Percentiles rank a stretch among this genome's conserved stretches.
Conservation (phyloP, 2,888 invertebrate species). For the Xylocampa areola region DNA sequence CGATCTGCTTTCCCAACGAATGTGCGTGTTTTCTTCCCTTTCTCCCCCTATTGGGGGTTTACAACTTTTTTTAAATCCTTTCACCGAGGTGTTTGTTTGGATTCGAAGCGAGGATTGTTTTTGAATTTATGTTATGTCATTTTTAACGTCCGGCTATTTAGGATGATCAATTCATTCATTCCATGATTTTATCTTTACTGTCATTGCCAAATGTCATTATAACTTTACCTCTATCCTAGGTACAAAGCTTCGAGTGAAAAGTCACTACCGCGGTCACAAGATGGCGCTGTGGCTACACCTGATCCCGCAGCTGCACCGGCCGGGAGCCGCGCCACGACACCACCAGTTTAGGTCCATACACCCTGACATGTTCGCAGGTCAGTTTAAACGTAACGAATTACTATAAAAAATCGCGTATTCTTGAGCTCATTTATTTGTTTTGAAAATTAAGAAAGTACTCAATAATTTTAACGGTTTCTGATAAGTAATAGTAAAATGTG, state of each 20-base stretch:
- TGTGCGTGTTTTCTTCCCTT: slow-evolving; percentile 58
- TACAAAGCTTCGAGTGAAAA: slow-evolving; percentile 93
- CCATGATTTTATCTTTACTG: slow-evolving; percentile 1
- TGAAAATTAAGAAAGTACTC: no score
- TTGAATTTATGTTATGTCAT: slow-evolving; percentile 15
- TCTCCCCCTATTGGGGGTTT: slow-evolving; percentile 33
- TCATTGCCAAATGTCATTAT: background rate
- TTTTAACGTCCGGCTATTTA: no score
- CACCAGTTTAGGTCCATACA: slow-evolving; percentile 93
- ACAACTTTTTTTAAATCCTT: slow-evolving; percentile 58
- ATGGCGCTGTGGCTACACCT: slow-evolving; percentile 97
- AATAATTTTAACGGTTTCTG: no score
- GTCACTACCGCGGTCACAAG: slow-evolving; percentile 96
- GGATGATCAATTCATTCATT: no score
- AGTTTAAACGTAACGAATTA: no score
- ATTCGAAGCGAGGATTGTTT: slow-evolving; percentile 24
- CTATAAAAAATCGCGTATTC: no score
- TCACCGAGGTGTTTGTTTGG: slow-evolving; percentile 29
- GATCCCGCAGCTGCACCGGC: slow-evolving; percentile 95
- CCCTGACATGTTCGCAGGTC: slow-evolving; percentile 94
- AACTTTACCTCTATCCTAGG: slow-evolving; percentile 76
- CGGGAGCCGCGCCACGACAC: slow-evolving; percentile 91
- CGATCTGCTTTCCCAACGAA: slow-evolving; percentile 53
- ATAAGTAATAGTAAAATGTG: no score
- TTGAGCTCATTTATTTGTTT: no score